Percentiles rank a stretch among this genome's conserved stretches.
Conservation (phyloP, 2,888 invertebrate species). For the Archaeoteleia sp. region DNA sequence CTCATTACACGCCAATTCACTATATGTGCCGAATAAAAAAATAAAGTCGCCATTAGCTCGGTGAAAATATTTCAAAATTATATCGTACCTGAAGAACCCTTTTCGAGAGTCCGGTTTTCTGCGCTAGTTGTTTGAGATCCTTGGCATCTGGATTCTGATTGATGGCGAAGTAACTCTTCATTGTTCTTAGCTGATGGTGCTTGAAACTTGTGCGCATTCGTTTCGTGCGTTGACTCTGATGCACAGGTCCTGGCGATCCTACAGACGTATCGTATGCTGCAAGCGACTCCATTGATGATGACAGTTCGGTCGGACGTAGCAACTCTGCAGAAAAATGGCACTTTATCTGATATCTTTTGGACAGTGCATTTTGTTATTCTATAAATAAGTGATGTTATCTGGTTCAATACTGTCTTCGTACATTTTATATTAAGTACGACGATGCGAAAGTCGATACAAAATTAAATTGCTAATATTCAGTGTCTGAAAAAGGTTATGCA, state of each 20-base stretch:
- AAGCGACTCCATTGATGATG: conserved; percentile 86
- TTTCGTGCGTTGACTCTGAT: conserved; percentile 85
- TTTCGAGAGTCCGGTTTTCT: conserved; percentile 98
- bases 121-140: conserved; percentile 97
- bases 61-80: too few species aligned
- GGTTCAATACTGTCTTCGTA: too few species aligned
- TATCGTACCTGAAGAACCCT: conserved; percentile 96
- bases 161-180: conserved; percentile 99
- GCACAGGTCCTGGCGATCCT: conserved; percentile 83
- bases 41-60: too few species aligned
- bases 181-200: conserved; percentile 97
- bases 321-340: conserved; percentile 78
- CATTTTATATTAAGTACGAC: too few species aligned
- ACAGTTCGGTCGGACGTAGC: conserved; percentile 83
- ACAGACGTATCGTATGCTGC: conserved; percentile 84
- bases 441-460: too few species aligned
- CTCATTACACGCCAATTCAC: too few species aligned
- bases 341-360: too few species aligned
- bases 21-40: too few species aligned
- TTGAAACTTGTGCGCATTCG: conserved; percentile 99
- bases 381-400: too few species aligned
- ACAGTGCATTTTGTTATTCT: too few species aligned
- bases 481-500: not conserved
- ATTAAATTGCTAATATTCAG: not conserved
- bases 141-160: conserved; percentile 99